Base-by-base conservation (phyloP, 2,797 vertebrate genomes). In the Brotula barbata region DNA sequence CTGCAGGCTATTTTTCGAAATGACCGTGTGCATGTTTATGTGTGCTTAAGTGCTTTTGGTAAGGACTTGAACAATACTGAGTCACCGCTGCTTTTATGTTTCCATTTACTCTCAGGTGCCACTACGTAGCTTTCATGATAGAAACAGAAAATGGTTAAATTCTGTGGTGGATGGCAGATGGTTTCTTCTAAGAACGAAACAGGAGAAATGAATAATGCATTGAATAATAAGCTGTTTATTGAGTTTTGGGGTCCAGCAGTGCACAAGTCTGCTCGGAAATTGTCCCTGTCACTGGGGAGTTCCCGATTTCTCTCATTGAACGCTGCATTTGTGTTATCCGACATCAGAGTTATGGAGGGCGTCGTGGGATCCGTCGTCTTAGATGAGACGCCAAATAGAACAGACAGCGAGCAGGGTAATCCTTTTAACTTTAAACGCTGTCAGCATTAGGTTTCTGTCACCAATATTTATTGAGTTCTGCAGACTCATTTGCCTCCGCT, bases 191-290 rank as follows among this genome's bases (percentile, higher is more conserved):
- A 64, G 69, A 75, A 60, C 69, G 64, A 68, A 58, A 45, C 52
- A n/a, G 20, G 14, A 57, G 51, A 41, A 36, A 61, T 66, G 62
- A 75, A 69, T 41, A 71, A 52, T 54, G 56, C 66, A 72, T 63
- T 71, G 73, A 75, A 86, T 83, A 74, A 68, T 60, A 71, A 66
- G 57, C 62, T 73, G 76, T 77, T 74, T 81, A 74, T 75, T 76
- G 40, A 68, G 71, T 71, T 63, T 42, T 49, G 17, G 56, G 41
- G 44, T 64, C 45, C 70, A 36, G 58, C 13, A 54, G 5, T 13
- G 14, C 36, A 6, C 7, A 3, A 20, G 45, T 50, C 43, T 23
- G 6, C 43, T 37, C 48, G 19, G 53, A 77, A 70, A 83, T 64
- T 74, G 64, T 76, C 68, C 42, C 42, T 14, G 49, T 77, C 75